Evolutionary conservation across 2,113 vertebrate genomes (phyloP).

Genomic region (Tetrao urogallus): DNA sequence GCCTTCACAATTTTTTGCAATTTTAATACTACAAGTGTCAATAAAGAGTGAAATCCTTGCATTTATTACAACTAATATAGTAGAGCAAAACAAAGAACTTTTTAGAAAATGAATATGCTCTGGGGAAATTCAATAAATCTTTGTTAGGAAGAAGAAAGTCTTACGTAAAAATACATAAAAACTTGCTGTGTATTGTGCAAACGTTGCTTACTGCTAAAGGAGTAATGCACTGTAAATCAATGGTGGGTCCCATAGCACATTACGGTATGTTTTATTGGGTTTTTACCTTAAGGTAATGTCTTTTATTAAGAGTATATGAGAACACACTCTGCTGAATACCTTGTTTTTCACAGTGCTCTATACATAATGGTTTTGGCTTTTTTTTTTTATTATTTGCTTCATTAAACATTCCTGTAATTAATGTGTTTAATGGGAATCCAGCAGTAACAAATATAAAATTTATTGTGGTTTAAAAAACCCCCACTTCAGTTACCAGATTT

Average conservation of each 20-base stretch:
- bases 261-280: slow-evolving; percentile 76
- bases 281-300: slow-evolving; percentile 80
- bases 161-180: slow-evolving; percentile 75
- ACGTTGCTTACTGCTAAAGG: slow-evolving; percentile 72
- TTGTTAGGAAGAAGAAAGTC: slow-evolving; percentile 73
- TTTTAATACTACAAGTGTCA: slow-evolving; percentile 27
- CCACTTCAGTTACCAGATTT: slow-evolving; percentile 71
- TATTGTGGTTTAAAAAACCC: slow-evolving; percentile 65
- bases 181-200: slow-evolving; percentile 72
- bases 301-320: slow-evolving; percentile 78
- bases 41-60: slow-evolving; percentile 56
- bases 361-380: slow-evolving; percentile 61
- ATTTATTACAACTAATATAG: slow-evolving; percentile 64
- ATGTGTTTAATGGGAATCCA: slow-evolving; percentile 79
- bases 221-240: slow-evolving; percentile 79
- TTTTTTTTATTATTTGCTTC: slow-evolving; percentile 62
- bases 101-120: slow-evolving; percentile 71
- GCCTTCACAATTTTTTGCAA: not conserved
- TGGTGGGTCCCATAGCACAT: slow-evolving; percentile 62
- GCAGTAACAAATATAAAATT: slow-evolving; percentile 80
- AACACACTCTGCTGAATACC: slow-evolving; percentile 63
- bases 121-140: slow-evolving; percentile 77
- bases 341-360: slow-evolving; percentile 74
- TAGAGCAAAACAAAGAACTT: slow-evolving; percentile 72
- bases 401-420: slow-evolving; percentile 82